phyloP scores from a whole-genome alignment of 1,140 invertebrate genomes.

The Diachasmimorpha longicaudata region DNA sequence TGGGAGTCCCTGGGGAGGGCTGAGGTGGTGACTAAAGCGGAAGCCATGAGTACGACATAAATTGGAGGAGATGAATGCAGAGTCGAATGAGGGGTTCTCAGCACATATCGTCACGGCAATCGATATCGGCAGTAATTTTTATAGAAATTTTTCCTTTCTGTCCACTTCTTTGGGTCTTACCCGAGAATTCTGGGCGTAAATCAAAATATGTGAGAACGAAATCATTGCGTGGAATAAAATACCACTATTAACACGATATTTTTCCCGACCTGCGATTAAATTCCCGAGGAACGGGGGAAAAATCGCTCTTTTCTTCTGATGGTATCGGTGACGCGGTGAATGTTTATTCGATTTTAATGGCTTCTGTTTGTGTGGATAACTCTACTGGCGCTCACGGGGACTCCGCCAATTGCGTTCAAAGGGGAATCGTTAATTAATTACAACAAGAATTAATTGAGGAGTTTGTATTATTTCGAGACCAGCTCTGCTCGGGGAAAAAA shows the following conservation, averaged over 20 bases:
- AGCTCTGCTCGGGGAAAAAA: too few relatives aligned
- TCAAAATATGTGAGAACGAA: background rate
- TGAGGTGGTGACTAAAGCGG: too few relatives aligned
- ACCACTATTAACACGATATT: background rate
- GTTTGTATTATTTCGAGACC: background rate
- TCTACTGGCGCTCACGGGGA: background rate
- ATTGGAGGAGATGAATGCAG: too few relatives aligned
- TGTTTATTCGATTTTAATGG: background rate
- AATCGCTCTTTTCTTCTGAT: background rate
- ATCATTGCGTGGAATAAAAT: conserved; percentile 11
- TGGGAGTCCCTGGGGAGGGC: too few relatives aligned
- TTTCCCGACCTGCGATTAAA: background rate
- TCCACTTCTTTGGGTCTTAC: too few relatives aligned
- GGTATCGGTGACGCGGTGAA: background rate
- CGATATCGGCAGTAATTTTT: too few relatives aligned
- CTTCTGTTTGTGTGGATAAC: background rate
- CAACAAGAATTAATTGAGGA: too few relatives aligned
- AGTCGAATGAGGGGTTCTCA: too few relatives aligned
- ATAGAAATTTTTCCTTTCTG: too few relatives aligned
- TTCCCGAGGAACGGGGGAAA: background rate
- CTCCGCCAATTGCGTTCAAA: background rate
- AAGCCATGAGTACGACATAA: too few relatives aligned
- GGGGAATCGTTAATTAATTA: too few relatives aligned
- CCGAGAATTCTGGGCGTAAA: background rate
- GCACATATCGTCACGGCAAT: too few relatives aligned